Conservation (phyloP, 92 coral and sea anemone genomes). For the Zoanthus sansibaricus region DNA sequence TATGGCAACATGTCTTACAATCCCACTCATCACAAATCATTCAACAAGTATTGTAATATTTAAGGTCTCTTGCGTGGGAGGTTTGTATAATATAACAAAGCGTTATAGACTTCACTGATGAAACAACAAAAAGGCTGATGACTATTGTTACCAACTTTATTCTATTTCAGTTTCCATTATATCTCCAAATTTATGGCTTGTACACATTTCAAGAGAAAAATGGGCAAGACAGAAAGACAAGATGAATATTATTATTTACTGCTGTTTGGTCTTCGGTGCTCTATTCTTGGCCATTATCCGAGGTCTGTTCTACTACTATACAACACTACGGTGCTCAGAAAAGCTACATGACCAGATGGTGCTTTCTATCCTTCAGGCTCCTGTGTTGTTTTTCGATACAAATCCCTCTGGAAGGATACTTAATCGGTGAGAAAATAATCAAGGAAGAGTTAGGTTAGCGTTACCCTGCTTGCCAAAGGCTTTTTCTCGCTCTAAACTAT, state of each 20-base stretch:
- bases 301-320: slow-evolving; percentile 80
- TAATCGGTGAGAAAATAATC: slow-evolving; percentile 55
- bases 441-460: neutral
- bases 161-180: slow-evolving; percentile 79
- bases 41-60: too few relatives aligned
- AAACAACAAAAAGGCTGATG: too few relatives aligned
- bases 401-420: slow-evolving; percentile 90
- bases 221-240: slow-evolving; percentile 92
- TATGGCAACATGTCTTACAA: too few relatives aligned
- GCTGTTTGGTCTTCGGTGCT: slow-evolving; percentile 89
- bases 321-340: slow-evolving; percentile 87
- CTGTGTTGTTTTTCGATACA: slow-evolving; percentile 87
- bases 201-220: slow-evolving; percentile 85
- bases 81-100: too few relatives aligned
- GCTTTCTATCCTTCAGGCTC: slow-evolving; percentile 82
- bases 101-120: too few relatives aligned
- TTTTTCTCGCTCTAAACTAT: too few relatives aligned
- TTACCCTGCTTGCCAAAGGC: too few relatives aligned
- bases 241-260: slow-evolving; percentile 83
- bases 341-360: slow-evolving; percentile 89
- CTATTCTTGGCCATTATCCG: slow-evolving; percentile 81
- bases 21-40: too few relatives aligned
- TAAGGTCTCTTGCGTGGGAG: too few relatives aligned
- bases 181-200: slow-evolving; percentile 93
- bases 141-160: too few relatives aligned